Base-by-base conservation (phyloP, 1,140 invertebrate species). In the Camponotus vicinus region DNA sequence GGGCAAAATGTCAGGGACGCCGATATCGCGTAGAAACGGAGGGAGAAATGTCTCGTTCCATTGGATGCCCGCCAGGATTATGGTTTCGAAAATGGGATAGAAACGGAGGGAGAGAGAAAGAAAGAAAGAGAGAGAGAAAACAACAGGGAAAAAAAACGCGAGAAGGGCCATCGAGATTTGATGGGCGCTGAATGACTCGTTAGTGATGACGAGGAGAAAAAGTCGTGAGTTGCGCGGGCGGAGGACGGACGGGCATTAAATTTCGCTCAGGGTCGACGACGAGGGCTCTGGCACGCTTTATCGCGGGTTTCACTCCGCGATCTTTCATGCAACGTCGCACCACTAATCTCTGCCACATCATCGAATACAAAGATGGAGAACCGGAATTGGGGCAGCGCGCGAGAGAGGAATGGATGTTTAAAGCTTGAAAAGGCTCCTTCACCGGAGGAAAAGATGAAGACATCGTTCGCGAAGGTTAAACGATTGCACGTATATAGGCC, bases 231-330 rank as follows among this genome's bases (percentile, higher is more conserved):
- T 27, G 32, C 5, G 37, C 8, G 49, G 21, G 13, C 7, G 11
- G 75, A 21, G 27, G 45, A 11, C 18, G 13, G 37, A 9, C 15
- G 7, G 55, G 37, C 49, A 27, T 76, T 88, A 88, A 88, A 88
- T 88, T 88, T 32, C 70, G 52, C 79, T 82, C 79, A 82, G 79
- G 55, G 79, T 71, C 67, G 79, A 59, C 67, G 27, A 71, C 21
- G 78, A 71, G 27, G 27, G 21, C 67, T 69, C 21, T 40, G 40
- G 63, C 64, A 34, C 27, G 55, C 55, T 82, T 82, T 82, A 61
- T 82, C 67, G 37, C 37, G 52, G 67, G 27, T 27, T 73, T 82
- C 71, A 73, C 55, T 71, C 21, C 18, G 42, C 40, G 32, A 83
- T 83, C 55, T 83, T 73, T 73, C 69, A 49, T 75, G 55, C 69